phyloP scores from a whole-genome alignment of 2,888 invertebrate genomes.

The Cheilosia scutellata region DNA sequence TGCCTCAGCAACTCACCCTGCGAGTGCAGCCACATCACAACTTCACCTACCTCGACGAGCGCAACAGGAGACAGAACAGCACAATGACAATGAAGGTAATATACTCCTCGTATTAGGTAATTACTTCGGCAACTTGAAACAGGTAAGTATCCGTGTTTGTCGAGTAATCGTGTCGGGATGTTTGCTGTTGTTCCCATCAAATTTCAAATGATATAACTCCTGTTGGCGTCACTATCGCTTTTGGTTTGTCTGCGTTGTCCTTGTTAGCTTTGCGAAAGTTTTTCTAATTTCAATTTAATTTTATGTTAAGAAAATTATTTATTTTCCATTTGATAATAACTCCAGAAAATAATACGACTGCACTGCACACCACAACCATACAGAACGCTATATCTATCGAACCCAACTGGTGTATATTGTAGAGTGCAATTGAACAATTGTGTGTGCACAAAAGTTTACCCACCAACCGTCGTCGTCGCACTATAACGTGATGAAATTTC shows the following conservation, averaged over 20 bases:
- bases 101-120: conserved; percentile 57
- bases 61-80: conserved; percentile 26
- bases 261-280: conserved; percentile 34
- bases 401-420: conserved; percentile 27
- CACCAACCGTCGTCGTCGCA: conserved; percentile 6
- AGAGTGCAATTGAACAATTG: conserved; percentile 34
- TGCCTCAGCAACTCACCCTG: neutral
- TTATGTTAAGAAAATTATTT: conserved; percentile 50
- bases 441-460: conserved; percentile 26
- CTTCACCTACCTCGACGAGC: conserved; percentile 26
- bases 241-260: neutral
- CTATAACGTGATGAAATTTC: conserved; percentile 47
- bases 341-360: neutral
- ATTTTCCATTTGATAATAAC: conserved; percentile 29
- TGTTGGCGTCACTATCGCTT: neutral
- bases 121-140: conserved; percentile 57
- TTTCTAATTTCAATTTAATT: conserved; percentile 61
- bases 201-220: conserved; percentile 44
- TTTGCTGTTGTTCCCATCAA: conserved; percentile 32
- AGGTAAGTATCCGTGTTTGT: conserved; percentile 35
- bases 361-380: neutral
- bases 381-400: neutral
- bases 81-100: conserved; percentile 54
- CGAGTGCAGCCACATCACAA: neutral
- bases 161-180: conserved; percentile 32